Evolutionary conservation across 2,797 vertebrate species (phyloP), one percentile per base, ranked within the genome.

Genomic region (Rhinogobio ventralis): DNA sequence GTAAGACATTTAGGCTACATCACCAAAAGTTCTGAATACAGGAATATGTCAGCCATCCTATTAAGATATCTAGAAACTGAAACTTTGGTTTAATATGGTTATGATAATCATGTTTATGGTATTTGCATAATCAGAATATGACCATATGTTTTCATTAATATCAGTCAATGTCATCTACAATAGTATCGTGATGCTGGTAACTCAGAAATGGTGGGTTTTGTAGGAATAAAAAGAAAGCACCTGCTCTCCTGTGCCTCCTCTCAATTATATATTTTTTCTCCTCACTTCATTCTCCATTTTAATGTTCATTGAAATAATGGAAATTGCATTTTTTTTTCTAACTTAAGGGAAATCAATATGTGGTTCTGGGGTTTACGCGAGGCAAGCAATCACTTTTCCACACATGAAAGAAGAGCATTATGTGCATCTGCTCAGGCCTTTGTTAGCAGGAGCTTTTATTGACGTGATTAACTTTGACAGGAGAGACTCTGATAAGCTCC

Each of bases 341-440:
- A 86, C 53, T 71, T 79, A 46, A 77, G 51, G 28, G 55, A 64
- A 75, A 79, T 83, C 84, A 76, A 79, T 82, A 79, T 75, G 20
- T 67, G 33, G 46, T 17, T 73, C 25, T 57, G 49, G 55, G 45
- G 49, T 64, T 66, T 62, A 69, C 20, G 67, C 8, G 36, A 85
- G 49, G 14, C 15, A 75, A 76, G 51, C 57, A 80, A 74, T 79
- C 76, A 81, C 67, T 67, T 84, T 80, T 81, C 55, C 73, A 66
- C 55, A 83, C 62, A 64, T 78, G 73, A 84, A 69, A 49, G 75
- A 79, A 73, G 14, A 68, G 36, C n/a, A 51, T 74, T 64, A 55
- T 69, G 71, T 60, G 68, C 71, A 81, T 76, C 20, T 39, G 51
- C 45, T 64, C 20, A 20, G 36, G 36, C 42, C 74, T 64, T 72